A percentile compares a stretch with the other conserved stretches of the same genome.
Evolutionary conservation across 2,888 invertebrate species (phyloP).

Genomic region (Tanypteryx hageni): DNA sequence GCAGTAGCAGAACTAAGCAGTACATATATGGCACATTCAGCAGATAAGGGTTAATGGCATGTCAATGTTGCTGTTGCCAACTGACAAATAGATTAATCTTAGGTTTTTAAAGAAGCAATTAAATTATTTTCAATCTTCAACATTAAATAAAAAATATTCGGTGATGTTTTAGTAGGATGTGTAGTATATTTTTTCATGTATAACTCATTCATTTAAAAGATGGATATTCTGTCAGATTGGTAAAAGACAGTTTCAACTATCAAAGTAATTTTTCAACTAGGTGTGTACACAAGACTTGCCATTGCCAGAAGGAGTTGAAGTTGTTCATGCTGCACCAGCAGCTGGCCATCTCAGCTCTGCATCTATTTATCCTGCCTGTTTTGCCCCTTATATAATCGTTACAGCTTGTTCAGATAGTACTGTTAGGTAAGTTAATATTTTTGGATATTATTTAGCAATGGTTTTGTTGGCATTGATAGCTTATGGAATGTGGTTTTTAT

Average conservation of each 20-base stretch:
- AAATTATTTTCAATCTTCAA: not conserved
- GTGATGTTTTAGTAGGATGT: not conserved
- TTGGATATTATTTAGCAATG: not conserved
- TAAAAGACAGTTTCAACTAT: no score
- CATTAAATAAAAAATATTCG: not conserved
- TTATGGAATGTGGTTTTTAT: not conserved
- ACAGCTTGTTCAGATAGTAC: constrained; percentile 97
- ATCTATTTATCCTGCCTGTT: constrained; percentile 98
- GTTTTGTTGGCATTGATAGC: not conserved
- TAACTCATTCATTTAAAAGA: not conserved
- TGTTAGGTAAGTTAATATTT: constrained; percentile 77
- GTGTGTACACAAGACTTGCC: constrained; percentile 92
- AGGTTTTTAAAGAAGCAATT: not conserved
- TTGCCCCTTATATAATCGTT: constrained; percentile 96
- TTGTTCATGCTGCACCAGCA: constrained; percentile 94
- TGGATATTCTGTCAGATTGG: constrained; percentile 64
- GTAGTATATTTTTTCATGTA: constrained; percentile 1
- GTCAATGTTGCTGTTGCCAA: no score
- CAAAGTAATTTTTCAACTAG: constrained; percentile 72
- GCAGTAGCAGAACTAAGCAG: no score
- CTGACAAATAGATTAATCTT: no score
- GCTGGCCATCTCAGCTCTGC: constrained; percentile 98
- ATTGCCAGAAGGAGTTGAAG: constrained; percentile 92
- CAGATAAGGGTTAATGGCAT: no score
- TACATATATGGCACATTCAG: no score